Evolutionary conservation across 2,797 vertebrate species (phyloP).

Genomic region (Dryobates pubescens): DNA sequence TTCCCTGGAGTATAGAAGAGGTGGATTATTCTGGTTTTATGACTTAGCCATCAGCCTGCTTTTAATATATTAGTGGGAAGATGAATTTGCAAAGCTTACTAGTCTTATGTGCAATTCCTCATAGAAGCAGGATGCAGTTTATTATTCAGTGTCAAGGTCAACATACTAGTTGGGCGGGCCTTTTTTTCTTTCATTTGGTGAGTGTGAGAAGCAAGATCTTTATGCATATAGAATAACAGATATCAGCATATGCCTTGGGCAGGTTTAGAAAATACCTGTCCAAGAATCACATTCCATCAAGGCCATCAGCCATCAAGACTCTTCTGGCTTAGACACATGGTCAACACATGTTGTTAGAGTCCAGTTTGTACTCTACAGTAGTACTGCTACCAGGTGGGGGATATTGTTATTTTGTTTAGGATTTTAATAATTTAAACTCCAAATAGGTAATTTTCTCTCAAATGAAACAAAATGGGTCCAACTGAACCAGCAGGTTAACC

Average conservation of each 20-base stretch:
- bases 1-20: background rate
- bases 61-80: background rate
- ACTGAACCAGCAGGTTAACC: no score
- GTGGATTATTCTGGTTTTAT: background rate
- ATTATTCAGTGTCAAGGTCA: background rate
- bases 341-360: background rate
- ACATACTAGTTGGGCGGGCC: background rate
- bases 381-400: background rate
- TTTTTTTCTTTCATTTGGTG: background rate
- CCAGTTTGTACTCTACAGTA: background rate
- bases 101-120: background rate
- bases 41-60: background rate
- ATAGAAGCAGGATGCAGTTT: background rate
- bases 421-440: background rate
- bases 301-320: background rate
- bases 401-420: background rate
- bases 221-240: background rate
- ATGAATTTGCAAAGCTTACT: background rate
- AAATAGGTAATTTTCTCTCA: background rate
- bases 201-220: slow-evolving; percentile 44
- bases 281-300: slow-evolving; percentile 14
- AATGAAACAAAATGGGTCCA: no score
- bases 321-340: slow-evolving; percentile 28
- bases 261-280: slow-evolving; percentile 7
- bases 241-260: background rate